These are phyloP conservation scores for Eretmochelys imbricata DNA, from an alignment of 2,113 vertebrate species.

Conservation along the genomic window DNA sequence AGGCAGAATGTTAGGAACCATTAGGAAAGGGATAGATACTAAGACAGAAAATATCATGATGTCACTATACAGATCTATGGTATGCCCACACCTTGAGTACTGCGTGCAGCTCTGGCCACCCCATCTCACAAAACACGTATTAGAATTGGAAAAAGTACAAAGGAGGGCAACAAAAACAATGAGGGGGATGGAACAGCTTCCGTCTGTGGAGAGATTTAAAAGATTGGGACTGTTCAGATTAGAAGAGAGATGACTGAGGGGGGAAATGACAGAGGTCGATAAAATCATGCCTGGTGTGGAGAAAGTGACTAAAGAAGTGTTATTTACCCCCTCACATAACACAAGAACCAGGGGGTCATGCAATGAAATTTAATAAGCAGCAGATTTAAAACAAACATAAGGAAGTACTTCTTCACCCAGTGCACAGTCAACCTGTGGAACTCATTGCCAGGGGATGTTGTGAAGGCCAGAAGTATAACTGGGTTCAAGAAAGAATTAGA, in stretches of 20 bases:
- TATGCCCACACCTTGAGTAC: background rate
- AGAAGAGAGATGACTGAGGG: too few relatives aligned
- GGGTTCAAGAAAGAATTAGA: background rate
- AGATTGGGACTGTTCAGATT: too few relatives aligned
- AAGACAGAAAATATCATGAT: background rate
- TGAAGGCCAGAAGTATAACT: background rate
- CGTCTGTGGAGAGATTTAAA: too few relatives aligned
- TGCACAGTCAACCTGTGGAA: background rate
- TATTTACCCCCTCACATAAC: background rate
- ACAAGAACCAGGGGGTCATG: background rate
- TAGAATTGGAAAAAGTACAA: background rate
- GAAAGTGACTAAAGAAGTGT: too few relatives aligned
- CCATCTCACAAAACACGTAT: background rate
- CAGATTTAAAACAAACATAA: background rate
- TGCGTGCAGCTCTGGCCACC: background rate
- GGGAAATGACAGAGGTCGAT: too few relatives aligned
- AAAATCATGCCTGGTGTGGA: too few relatives aligned
- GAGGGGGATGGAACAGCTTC: background rate
- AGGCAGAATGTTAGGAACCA: background rate
- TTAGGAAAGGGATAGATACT: background rate
- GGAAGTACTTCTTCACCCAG: background rate
- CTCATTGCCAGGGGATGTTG: background rate
- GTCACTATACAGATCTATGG: background rate
- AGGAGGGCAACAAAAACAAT: background rate
- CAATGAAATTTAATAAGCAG: background rate